phyloP scores from a whole-genome alignment of 2,113 vertebrate genomes.

The Notothenia coriiceps region DNA sequence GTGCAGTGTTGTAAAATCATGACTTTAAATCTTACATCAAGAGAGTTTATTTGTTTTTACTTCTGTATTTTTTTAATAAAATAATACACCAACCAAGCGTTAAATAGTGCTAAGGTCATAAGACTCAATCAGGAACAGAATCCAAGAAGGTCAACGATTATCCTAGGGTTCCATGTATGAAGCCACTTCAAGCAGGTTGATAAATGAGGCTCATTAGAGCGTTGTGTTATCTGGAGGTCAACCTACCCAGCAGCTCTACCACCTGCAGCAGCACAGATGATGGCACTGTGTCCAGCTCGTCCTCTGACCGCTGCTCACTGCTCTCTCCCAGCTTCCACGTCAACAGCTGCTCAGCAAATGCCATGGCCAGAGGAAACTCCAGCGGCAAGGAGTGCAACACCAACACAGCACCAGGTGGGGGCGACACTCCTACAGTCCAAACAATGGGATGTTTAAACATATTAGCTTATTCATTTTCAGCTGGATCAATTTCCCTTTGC shows the following conservation, averaged over 20 bases:
- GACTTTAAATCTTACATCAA: too few relatives aligned
- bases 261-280: slow-evolving; percentile 93
- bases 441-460: not conserved
- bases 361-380: slow-evolving; percentile 96
- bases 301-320: slow-evolving; percentile 89
- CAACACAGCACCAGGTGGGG: slow-evolving; percentile 93
- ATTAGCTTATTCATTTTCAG: not conserved
- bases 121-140: too few relatives aligned
- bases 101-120: too few relatives aligned
- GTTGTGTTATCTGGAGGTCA: not conserved
- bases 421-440: slow-evolving; percentile 90
- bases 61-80: too few relatives aligned
- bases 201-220: not conserved
- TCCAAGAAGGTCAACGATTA: too few relatives aligned
- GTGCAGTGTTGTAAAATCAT: too few relatives aligned
- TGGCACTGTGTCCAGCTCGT: slow-evolving; percentile 92
- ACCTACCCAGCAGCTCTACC: slow-evolving; percentile 93
- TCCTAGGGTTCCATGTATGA: too few relatives aligned
- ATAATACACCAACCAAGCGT: too few relatives aligned
- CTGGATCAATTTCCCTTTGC: not conserved
- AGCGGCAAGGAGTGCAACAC: slow-evolving; percentile 95
- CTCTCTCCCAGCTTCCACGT: slow-evolving; percentile 91
- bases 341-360: slow-evolving; percentile 95
- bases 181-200: not conserved
- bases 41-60: too few relatives aligned